These are phyloP conservation scores for Neoniphon sammara DNA, from an alignment of 2,797 vertebrate species.

Conservation along the genomic window DNA sequence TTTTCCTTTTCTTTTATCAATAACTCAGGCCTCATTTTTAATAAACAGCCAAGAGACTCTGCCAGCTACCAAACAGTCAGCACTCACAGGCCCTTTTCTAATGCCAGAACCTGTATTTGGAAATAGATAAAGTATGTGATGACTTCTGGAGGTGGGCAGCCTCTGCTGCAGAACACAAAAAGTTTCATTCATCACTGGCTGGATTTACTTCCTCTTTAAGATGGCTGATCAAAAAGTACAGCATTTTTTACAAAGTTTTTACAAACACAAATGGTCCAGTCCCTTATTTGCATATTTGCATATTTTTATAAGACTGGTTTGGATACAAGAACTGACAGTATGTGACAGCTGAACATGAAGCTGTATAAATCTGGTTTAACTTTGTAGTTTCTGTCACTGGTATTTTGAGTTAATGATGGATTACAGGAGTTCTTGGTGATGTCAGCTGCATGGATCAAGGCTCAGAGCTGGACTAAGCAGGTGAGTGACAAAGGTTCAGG, in stretches of 20 bases:
- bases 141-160: slow-evolving; percentile 1
- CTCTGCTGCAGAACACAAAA: neutral
- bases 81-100: neutral
- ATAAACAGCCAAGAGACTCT: slow-evolving; percentile 55
- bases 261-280: neutral
- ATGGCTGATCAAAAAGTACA: neutral
- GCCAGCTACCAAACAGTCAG: slow-evolving; percentile 28
- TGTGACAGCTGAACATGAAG: too few species aligned
- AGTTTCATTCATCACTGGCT: slow-evolving; percentile 22
- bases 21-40: slow-evolving; percentile 63
- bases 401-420: neutral
- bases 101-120: slow-evolving; percentile 24
- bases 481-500: too few species aligned
- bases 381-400: neutral
- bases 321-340: neutral
- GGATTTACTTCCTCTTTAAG: neutral
- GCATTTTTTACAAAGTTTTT: slow-evolving; percentile 5
- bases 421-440: neutral
- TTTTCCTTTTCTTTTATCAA: slow-evolving; percentile 65
- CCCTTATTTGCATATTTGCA: slow-evolving; percentile 1
- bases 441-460: too few species aligned
- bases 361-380: neutral
- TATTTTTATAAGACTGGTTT: neutral
- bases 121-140: slow-evolving; percentile 6
- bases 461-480: too few species aligned